Conservation (phyloP, 2,888 invertebrate species). For the Globia sparganii region DNA sequence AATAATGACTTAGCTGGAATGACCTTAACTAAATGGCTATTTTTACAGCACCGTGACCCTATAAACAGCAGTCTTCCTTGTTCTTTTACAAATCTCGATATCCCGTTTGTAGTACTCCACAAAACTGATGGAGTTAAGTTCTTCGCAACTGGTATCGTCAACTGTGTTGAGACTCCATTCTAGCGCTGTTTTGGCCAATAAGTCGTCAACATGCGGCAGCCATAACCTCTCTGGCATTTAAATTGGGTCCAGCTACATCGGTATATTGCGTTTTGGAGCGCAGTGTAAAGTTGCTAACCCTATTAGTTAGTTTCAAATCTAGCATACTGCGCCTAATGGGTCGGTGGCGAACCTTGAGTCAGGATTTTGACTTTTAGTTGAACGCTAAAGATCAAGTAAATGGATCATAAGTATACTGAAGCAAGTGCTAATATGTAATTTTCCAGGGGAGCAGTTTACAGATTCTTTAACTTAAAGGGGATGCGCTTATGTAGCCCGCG, state of each 20-base stretch:
- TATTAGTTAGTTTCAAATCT: conserved; percentile 53
- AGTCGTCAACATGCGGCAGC: conserved; percentile 34
- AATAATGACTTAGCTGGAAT: no score
- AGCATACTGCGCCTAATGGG: conserved; percentile 45
- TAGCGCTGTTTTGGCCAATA: neutral
- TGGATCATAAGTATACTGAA: neutral
- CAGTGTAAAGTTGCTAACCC: conserved; percentile 52
- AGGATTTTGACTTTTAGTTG: conserved; percentile 13
- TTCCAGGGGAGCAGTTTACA: neutral
- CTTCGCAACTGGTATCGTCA: accelerated
- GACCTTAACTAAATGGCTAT: neutral
- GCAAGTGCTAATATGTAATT: neutral
- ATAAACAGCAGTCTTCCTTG: neutral
- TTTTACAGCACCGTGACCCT: neutral
- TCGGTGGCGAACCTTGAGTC: conserved; percentile 9
- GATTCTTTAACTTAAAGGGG: neutral
- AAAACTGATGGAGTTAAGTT: neutral
- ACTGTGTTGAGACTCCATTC: neutral
- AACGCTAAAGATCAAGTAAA: conserved; percentile 25
- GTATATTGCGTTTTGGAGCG: conserved; percentile 53
- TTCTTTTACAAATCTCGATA: neutral
- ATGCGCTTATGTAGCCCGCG: neutral
- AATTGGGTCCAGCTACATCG: conserved; percentile 41
- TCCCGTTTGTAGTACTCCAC: neutral
- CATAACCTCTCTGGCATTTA: conserved; percentile 37